A percentile compares a stretch with the other conserved stretches of the same genome.
phyloP scores from a whole-genome alignment of 2,113 vertebrate species.

The Zosterops pallidus region DNA sequence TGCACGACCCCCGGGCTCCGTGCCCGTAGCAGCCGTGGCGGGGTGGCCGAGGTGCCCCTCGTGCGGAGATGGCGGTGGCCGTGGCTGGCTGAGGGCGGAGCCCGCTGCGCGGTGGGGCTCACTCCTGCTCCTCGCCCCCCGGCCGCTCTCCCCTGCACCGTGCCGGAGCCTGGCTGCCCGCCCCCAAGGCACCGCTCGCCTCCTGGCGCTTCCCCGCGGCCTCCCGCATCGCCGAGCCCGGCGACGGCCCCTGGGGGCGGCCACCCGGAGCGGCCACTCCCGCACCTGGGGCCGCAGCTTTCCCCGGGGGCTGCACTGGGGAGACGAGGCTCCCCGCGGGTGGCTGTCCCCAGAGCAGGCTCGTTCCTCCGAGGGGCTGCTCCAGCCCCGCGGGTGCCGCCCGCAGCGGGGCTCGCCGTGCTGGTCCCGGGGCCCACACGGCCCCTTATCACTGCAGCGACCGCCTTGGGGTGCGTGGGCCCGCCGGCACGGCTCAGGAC shows the following conservation, averaged over 20 bases:
- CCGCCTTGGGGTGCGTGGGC: not conserved
- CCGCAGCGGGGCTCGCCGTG: too few relatives aligned
- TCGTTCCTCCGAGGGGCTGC: not conserved
- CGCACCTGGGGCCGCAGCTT: not conserved
- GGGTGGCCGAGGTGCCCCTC: rapidly evolving
- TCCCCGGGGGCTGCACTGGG: too few relatives aligned
- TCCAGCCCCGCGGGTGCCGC: not conserved
- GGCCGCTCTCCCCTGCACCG: not conserved
- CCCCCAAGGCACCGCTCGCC: not conserved
- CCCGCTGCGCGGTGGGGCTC: not conserved
- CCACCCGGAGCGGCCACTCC: not conserved
- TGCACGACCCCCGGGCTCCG: rapidly evolving
- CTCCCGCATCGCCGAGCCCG: not conserved
- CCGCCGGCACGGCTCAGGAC: not conserved
- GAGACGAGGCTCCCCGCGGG: not conserved
- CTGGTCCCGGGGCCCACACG: too few relatives aligned
- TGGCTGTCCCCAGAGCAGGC: too few relatives aligned
- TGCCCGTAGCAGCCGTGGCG: rapidly evolving
- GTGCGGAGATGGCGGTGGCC: not conserved
- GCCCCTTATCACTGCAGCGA: rapidly evolving
- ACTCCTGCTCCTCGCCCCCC: not conserved
- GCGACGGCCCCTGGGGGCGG: not conserved
- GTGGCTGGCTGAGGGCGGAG: not conserved
- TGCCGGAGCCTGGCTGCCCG: not conserved
- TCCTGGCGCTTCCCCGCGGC: too few relatives aligned